A percentile compares a stretch with the other conserved stretches of the same genome.
phyloP scores from a whole-genome alignment of 2,113 vertebrate genomes.

The Silurus meridionalis region DNA sequence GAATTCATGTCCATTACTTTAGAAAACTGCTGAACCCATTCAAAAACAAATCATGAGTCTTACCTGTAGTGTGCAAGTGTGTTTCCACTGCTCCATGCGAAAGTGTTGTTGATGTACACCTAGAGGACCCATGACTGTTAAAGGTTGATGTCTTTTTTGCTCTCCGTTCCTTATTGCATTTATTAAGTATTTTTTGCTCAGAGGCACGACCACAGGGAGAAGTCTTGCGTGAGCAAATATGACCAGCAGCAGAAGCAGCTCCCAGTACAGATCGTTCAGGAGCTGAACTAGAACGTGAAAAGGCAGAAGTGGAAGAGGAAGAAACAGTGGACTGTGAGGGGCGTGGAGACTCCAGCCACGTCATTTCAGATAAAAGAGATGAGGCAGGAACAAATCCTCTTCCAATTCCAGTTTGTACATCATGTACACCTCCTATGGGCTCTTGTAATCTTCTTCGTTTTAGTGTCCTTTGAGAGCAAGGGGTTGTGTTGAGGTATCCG shows the following conservation, averaged over 20 bases:
- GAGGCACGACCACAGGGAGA: neutral
- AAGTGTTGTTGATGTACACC: constrained; percentile 20
- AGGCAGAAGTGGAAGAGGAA: constrained; percentile 2
- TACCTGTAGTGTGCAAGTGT: constrained; percentile 18
- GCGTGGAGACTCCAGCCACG: constrained; percentile 38
- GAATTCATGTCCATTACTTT: neutral
- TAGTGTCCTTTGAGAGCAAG: constrained; percentile 38
- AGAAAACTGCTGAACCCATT: neutral
- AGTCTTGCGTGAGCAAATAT: neutral
- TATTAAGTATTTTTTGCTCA: neutral
- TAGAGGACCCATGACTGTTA: constrained; percentile 19
- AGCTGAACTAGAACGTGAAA: constrained; percentile 35
- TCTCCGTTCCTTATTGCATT: constrained; percentile 29
- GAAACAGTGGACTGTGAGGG: constrained; percentile 15
- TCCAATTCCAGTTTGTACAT: neutral
- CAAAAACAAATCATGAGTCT: neutral
- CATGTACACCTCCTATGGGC: neutral
- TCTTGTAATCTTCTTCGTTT: constrained; percentile 51
- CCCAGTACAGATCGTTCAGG: neutral
- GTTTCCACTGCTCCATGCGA: neutral
- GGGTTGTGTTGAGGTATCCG: constrained; percentile 39
- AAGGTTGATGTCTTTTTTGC: constrained; percentile 11
- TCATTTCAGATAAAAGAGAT: constrained; percentile 34
- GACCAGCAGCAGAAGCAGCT: constrained; percentile 12
- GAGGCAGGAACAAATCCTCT: constrained; percentile 56